Conservation (phyloP, 1,140 invertebrate species). For the Orius insidiosus region DNA sequence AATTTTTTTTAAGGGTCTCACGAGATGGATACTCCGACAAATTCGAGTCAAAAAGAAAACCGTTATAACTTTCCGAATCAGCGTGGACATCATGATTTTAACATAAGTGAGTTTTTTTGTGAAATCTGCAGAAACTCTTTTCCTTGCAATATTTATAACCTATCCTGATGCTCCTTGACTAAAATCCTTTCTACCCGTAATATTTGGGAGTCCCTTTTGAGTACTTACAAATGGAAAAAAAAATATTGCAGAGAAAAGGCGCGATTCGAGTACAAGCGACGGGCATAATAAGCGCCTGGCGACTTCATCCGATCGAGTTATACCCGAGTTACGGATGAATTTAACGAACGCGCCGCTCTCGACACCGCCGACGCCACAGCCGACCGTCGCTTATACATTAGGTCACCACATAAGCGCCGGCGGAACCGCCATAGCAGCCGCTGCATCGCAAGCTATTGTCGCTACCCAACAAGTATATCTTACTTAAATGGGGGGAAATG, state of each 20-base stretch:
- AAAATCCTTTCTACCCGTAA: too few relatives aligned
- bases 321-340: constrained; percentile 15
- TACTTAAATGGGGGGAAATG: constrained; percentile 4
- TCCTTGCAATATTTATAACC: too few relatives aligned
- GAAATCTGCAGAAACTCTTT: too few relatives aligned
- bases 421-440: constrained; percentile 80
- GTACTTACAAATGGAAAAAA: too few relatives aligned
- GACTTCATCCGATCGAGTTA: constrained; percentile 4
- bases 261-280: constrained; percentile 6
- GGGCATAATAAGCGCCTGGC: constrained; percentile 2
- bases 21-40: constrained; percentile 13
- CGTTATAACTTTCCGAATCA: constrained; percentile 13
- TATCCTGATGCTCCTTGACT: too few relatives aligned
- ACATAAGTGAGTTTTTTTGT: constrained; percentile 5
- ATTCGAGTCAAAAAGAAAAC: constrained; percentile 15
- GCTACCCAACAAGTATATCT: constrained; percentile 71
- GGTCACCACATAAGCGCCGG: constrained; percentile 58
- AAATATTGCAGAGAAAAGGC: constrained; percentile 6
- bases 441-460: constrained; percentile 88
- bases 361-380: constrained; percentile 14
- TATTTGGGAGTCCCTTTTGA: too few relatives aligned
- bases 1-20: constrained; percentile 11
- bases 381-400: constrained; percentile 37
- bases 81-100: not conserved
- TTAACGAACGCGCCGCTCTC: not conserved